Evolutionary conservation across 2,888 invertebrate genomes (phyloP), one percentile per base, ranked within the genome.

Genomic region (Ophion slaviceki): DNA sequence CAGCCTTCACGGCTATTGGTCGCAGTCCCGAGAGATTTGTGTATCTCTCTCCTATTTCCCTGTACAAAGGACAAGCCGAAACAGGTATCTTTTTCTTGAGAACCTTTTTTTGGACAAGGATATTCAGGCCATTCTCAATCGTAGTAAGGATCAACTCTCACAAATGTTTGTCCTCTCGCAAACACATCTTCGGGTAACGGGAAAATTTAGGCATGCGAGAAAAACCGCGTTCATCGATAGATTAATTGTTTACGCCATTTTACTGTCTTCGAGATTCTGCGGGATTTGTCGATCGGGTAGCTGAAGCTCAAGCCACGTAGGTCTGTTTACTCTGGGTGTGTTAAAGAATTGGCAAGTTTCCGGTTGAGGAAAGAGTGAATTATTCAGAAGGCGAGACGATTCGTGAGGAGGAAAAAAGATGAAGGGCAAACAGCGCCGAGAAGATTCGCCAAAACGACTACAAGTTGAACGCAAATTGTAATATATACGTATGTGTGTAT

Each of bases 331-430:
- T 36, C 7, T 20, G 14, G 57, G 57, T 11, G 67, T 28, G 72
- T 66, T 24, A 67, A 80, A 77, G 28, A 84, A 77, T 84, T 84
- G 84, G 84, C 80, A 84, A 72, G 77, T 77, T 84, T 81, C 77
- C 84, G 80, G 80, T 80, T 32, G 84, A 64, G 53, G 28, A 71
- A 70, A 83, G 62, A 67, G 61, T 20, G 57, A 57, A 72, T 80
- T 70, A 80, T 80, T 66, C 72, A 61, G 20, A 36, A 32, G 32
- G 36, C 64, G 59, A 70, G 70, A 2, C 28, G 53, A 72, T n/a
- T 28, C 53, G 45, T 8, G 36, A 61, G 14, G 47, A 78, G 24
- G 61, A 62, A 17, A 40, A 74, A 61, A 47, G 8, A 67, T 45
- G 24, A 67, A 74, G 82, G 67, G 78, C 61, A 78, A 72, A 67